Evolutionary conservation across 2,797 vertebrate genomes (phyloP).

Genomic region (Enteromius paludinosus): DNA sequence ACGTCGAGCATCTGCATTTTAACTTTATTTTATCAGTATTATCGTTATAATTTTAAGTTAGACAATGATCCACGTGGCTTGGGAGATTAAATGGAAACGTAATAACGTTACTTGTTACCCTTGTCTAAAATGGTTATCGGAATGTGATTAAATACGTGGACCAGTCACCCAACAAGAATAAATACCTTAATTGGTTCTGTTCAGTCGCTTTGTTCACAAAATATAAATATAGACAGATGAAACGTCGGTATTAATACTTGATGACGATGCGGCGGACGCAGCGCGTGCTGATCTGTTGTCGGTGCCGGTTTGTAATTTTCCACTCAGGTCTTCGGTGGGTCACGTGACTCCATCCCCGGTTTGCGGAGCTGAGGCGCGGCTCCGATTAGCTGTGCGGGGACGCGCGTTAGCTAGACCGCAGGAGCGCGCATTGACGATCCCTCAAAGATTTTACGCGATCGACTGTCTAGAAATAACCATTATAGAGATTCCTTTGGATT

Average conservation of each 20-base stretch:
- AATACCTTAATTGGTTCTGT: background rate
- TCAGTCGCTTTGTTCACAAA: background rate
- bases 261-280: conserved; percentile 22
- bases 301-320: conserved; percentile 67
- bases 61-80: background rate
- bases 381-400: conserved; percentile 5
- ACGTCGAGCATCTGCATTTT: background rate
- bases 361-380: conserved; percentile 49
- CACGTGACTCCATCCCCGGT: conserved; percentile 65
- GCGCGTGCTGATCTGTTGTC: conserved; percentile 11
- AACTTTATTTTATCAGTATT: background rate
- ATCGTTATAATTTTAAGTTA: background rate
- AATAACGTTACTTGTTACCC: background rate
- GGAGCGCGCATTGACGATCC: background rate
- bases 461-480: background rate
- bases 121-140: background rate
- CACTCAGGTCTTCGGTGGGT: conserved; percentile 51
- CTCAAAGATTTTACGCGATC: background rate
- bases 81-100: background rate
- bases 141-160: background rate
- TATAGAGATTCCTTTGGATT: background rate
- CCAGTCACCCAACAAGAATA: background rate
- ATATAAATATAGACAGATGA: background rate
- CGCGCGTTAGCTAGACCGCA: background rate
- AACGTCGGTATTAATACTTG: conserved; percentile 34